Base-by-base conservation (phyloP, 2,113 vertebrate species). In the Scolopax mira region DNA sequence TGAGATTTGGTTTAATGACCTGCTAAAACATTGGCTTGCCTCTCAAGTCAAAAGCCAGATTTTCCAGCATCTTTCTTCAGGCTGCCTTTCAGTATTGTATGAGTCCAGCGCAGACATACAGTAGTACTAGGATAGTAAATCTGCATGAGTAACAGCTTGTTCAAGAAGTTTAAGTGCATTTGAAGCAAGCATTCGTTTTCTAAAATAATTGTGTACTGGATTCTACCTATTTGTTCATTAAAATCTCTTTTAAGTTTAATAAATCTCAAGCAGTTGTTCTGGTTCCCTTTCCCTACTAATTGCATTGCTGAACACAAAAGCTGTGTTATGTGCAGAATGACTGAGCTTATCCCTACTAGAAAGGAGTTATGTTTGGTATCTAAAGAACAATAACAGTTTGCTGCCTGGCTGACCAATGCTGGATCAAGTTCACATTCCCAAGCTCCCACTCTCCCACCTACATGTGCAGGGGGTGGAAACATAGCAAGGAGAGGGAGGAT, bases 311-410 rank as follows among this genome's bases (percentile, higher is more conserved):
- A 97, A 96, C 94, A 98, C 97, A 98, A 98, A 98, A 98, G 96
- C 96, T 95, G 95, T 97, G 97, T 98, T 98, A 97, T 98, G 96
- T 97, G 87, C 95, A 97, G 97, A 98, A 97, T 94, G 96, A 92
- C 95, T 86, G 96, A 94, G 83, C 79, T 98, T 98, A 97, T 98
- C 97, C 79, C 58, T 96, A 80, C 94, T 94, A 97, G 96, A 97
- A 97, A 97, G 94, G 94, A 99, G 97, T 97, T 98, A 98, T 98
- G 98, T 98, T 98, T 98, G 98, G 98, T 98, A 98, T 99, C 98
- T 97, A 97, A 98, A 98, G 98, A 98, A 99, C 98, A 99, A 98
- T 98, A 97, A 97, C 92, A 97, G 96, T 98, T 98, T 99, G 97
- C 98, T 98, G 98, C 98, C 97, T 98, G 98, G 95, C 94, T 98